Base-by-base conservation (phyloP, 2,888 invertebrate genomes). In the Eueremaeus valkanovi region DNA sequence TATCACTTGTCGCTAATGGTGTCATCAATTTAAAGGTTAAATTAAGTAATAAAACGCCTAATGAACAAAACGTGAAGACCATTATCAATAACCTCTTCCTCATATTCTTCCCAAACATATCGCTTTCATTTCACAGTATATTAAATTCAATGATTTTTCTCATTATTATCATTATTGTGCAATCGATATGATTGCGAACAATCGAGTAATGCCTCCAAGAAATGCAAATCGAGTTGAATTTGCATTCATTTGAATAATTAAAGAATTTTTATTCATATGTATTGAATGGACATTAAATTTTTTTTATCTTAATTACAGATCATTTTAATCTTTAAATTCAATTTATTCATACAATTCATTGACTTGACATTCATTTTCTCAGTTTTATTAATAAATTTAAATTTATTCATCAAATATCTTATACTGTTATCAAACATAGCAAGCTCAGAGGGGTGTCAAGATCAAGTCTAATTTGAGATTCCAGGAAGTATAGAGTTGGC, bases 81-180 rank as follows among this genome's bases (percentile, higher is more conserved):
- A 27, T 55, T 55, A 9, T 55, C 55, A 55, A 55, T 24, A 55
- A 55, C 21, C 55, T 55, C 55, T 55, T 55, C 55, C 55, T 55
- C 21, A 55, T 55, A 55, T 55, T 55, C 24, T 55, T 24, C 9
- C 24, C 1, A 55, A 9, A 45, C 6, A 45, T 16, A 45, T 16
- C 18, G 45, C 45, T 45, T 45, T 45, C 45, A 45, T 45, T 45
- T 11, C 45, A 16, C 45, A 13, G 18, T 16, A 45, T 18, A 11
- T 16, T 45, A 3, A 45, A 45, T n/a, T 45, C 45, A 45, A 45
- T 36, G 11, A 36, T 36, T 45, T 45, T 45, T 45, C 45, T 45
- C 3, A 45, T 45, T n/a, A n/a, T 45, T 45, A 45, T 45, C 45
- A 45, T 45, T 45, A n/a, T n/a, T n/a, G n/a, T n/a, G n/a, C 18